These are phyloP conservation scores for Leptinotarsa texana DNA, from an alignment of 1,140 invertebrate genomes.

Conservation along the genomic window DNA sequence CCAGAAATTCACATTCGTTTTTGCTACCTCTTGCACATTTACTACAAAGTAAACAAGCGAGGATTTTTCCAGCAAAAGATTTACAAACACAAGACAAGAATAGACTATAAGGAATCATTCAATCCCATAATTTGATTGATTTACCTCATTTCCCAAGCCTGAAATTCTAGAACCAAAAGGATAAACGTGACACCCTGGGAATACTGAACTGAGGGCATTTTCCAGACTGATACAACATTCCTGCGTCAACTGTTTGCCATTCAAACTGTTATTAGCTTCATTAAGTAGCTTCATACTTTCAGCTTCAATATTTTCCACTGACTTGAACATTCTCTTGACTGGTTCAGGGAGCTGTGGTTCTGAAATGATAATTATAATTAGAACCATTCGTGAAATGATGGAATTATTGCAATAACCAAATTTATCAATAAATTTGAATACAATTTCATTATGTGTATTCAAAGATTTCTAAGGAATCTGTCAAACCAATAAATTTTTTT, in stretches of 20 bases:
- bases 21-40: too few species aligned
- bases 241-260: constrained; percentile 27
- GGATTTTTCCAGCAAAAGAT: too few species aligned
- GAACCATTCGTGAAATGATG: too few species aligned
- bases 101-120: too few species aligned
- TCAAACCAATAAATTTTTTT: too few species aligned
- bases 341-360: constrained; percentile 36
- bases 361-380: constrained; percentile 27
- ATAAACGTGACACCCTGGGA: constrained; percentile 49
- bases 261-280: constrained; percentile 38
- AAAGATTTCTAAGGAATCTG: too few species aligned
- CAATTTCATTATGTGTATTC: too few species aligned
- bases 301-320: constrained; percentile 30
- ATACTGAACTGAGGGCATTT: constrained; percentile 31
- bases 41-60: too few species aligned
- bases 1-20: too few species aligned
- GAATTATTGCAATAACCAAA: too few species aligned
- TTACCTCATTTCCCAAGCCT: constrained; percentile 51
- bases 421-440: too few species aligned
- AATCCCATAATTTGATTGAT: not conserved
- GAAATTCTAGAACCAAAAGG: constrained; percentile 59
- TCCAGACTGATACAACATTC: constrained; percentile 44
- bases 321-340: constrained; percentile 39
- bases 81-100: too few species aligned
- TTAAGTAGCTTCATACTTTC: constrained; percentile 26